Conservation (phyloP, 1,140 invertebrate species). For the Zaprionus inermis region DNA sequence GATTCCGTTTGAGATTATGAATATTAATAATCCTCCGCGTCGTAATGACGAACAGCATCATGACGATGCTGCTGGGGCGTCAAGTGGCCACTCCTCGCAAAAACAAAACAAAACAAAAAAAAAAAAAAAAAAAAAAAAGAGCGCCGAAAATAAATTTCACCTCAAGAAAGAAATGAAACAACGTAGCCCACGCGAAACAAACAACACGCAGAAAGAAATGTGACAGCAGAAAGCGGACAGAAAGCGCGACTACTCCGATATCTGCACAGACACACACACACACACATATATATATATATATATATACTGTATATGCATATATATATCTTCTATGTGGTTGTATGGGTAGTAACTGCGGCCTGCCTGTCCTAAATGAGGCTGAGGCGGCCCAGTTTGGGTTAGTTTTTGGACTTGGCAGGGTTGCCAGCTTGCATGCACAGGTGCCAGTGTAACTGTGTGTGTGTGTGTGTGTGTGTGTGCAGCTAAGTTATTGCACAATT, state of each 20-base stretch:
- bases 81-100: slow-evolving; percentile 63
- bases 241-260: slow-evolving; percentile 8
- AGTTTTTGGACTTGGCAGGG: slow-evolving; percentile 13
- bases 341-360: slow-evolving; percentile 10
- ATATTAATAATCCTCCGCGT: slow-evolving; percentile 11
- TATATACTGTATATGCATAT: no score
- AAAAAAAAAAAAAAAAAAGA: slow-evolving; percentile 44
- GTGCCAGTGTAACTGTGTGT: not conserved
- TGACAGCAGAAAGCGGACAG: slow-evolving; percentile 68
- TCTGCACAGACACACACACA: slow-evolving; percentile 7
- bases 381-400: slow-evolving; percentile 23
- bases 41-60: not conserved
- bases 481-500: slow-evolving; percentile 62
- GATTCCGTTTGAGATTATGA: slow-evolving; percentile 36
- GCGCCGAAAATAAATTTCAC: slow-evolving; percentile 61
- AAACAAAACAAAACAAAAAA: slow-evolving; percentile 53
- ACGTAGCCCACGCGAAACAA: slow-evolving; percentile 46
- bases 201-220: slow-evolving; percentile 59
- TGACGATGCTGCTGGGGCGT: slow-evolving; percentile 10
- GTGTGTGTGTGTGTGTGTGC: slow-evolving; percentile 1
- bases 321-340: slow-evolving; percentile 16
- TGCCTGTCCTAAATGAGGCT: slow-evolving; percentile 38
- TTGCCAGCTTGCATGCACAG: slow-evolving; percentile 2
- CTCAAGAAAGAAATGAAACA: slow-evolving; percentile 52
- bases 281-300: no score